phyloP scores from a whole-genome alignment of 2,888 invertebrate species.

The Pyrgus malvae region DNA sequence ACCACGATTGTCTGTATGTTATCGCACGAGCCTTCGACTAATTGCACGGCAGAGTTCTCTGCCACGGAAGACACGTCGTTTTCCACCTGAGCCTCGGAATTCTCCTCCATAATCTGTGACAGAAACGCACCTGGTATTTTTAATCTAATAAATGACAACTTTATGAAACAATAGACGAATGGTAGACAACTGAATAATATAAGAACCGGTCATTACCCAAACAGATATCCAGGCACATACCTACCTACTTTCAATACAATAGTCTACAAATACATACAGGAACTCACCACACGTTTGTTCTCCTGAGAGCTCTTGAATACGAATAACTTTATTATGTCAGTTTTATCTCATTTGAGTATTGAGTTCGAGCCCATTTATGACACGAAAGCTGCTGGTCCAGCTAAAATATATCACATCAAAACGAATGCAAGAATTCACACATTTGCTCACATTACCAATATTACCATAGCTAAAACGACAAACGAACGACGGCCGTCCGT shows the following conservation, averaged over 20 bases:
- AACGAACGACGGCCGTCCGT: conserved; percentile 17
- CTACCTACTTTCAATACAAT: conserved; percentile 66
- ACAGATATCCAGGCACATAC: conserved; percentile 57
- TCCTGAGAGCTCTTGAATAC: conserved; percentile 18
- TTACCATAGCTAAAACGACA: conserved; percentile 49
- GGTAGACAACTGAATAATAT: conserved; percentile 50
- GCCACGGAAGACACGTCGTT: conserved; percentile 70
- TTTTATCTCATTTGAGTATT: conserved; percentile 29
- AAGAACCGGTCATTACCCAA: conserved; percentile 69
- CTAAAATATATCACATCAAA: conserved; percentile 48
- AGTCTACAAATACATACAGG: conserved; percentile 59
- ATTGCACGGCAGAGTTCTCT: conserved; percentile 56
- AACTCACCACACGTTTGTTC: conserved; percentile 61
- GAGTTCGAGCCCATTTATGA: conserved; percentile 37
- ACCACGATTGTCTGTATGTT: conserved; percentile 63
- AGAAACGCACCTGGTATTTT: conserved; percentile 47
- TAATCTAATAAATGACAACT: not conserved
- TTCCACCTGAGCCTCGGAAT: conserved; percentile 65
- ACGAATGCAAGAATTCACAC: conserved; percentile 59
- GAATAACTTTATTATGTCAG: conserved; percentile 17
- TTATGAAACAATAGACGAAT: conserved; percentile 27
- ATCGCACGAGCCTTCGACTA: conserved; percentile 53
- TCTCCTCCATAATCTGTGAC: conserved; percentile 70
- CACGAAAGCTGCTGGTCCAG: conserved; percentile 34
- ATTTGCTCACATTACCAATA: conserved; percentile 63